Evolutionary conservation across 30 jellyfish, hydroid and myxozoan species (phyloP), one percentile per base, ranked within the genome.

Genomic region (Chrysaora quinquecirrha): DNA sequence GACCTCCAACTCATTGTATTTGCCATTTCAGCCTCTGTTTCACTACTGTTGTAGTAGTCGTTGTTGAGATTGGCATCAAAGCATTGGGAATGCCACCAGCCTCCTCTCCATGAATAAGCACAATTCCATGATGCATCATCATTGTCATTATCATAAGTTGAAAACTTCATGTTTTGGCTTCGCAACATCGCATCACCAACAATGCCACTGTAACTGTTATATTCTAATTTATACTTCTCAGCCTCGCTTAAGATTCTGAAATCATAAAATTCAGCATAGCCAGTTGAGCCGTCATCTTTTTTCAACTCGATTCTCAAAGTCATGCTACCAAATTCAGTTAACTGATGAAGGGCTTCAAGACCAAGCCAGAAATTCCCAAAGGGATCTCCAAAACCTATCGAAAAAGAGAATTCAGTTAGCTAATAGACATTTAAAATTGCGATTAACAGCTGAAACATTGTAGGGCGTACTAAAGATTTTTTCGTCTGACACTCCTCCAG

Each of bases 141-240:
- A n/a, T n/a, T n/a, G n/a, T n/a, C n/a, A n/a, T n/a, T n/a, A n/a
- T n/a, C n/a, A n/a, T n/a, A n/a, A n/a, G n/a, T n/a, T n/a, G 89
- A 25, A 32, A 78, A 78, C 33, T 19, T 62, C 62, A 4, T 64
- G 19, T 52, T 52, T 34, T 64, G 64, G 43, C 65, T 77, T 1
- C 24, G 11, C n/a, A 33, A 14, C 62, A 78, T n/a, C 2, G 74
- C n/a, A 64, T 79, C 90, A 1, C 82, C 90, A 12, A 82, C 90
- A 64, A 27, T 49, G 23, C 82, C 75, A 43, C 31, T 43, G 12
- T 16, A 79, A 6, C 90, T 82, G 22, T 48, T 68, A 18, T 58
- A 31, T 6, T 46, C 30, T 22, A 79, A 20, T 3, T 22, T 50
- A 46, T 79, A 79, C 23, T 68, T 68, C n/a, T 25, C 80, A 48